phyloP scores from a whole-genome alignment of 2,797 vertebrate genomes.

The Staurois parvus region DNA sequence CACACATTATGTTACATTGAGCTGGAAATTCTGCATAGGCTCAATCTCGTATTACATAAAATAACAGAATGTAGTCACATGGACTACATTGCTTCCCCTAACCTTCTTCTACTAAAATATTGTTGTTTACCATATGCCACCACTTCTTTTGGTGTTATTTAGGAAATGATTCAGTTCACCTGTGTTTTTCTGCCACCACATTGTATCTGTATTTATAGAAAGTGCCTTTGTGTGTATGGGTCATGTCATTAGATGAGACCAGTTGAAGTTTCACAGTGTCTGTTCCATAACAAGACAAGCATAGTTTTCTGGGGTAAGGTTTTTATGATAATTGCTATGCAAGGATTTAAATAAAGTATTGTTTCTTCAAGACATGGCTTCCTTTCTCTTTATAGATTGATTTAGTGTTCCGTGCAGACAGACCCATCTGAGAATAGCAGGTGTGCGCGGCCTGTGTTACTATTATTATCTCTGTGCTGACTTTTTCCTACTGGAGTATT shows the following conservation, averaged over 20 bases:
- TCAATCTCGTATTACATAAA: background rate
- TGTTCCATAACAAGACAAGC: constrained; percentile 73
- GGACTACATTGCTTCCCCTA: constrained; percentile 63
- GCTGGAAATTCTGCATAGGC: background rate
- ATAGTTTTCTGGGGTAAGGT: constrained; percentile 62
- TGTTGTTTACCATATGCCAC: constrained; percentile 72
- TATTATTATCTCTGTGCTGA: constrained; percentile 11
- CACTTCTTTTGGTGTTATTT: constrained; percentile 73
- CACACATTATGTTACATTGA: too few relatives aligned
- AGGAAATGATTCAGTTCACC: constrained; percentile 77
- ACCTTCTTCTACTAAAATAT: constrained; percentile 66
- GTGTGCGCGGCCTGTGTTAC: background rate
- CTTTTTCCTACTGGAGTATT: constrained; percentile 24
- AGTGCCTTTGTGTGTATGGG: constrained; percentile 77
- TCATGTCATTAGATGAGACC: constrained; percentile 77
- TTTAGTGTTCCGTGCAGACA: background rate
- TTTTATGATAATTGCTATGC: constrained; percentile 62
- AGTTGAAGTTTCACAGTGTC: constrained; percentile 81
- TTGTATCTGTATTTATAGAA: constrained; percentile 82
- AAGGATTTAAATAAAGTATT: constrained; percentile 44
- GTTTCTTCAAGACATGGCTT: constrained; percentile 45
- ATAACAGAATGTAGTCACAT: constrained; percentile 15
- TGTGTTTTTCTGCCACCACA: constrained; percentile 78
- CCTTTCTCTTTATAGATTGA: background rate
- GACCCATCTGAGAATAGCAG: constrained; percentile 3